A percentile compares a stretch with the other conserved stretches of the same genome.
Conservation (phyloP, 2,888 invertebrate genomes). For the Xanthia togata region DNA sequence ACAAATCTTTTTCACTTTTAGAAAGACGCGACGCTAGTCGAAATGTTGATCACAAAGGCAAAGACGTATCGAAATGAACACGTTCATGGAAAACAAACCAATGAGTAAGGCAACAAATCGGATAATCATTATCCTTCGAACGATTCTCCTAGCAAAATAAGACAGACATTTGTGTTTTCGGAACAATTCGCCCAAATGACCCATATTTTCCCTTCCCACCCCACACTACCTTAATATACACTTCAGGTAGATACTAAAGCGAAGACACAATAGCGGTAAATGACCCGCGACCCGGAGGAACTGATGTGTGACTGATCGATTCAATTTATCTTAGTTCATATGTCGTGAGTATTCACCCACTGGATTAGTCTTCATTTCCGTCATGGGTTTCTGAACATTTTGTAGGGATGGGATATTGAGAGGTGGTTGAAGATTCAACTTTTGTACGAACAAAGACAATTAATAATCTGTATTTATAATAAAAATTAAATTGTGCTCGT, state of each 20-base stretch:
- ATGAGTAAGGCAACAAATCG: constrained; percentile 1
- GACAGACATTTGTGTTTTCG: constrained; percentile 9
- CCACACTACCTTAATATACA: constrained; percentile 1
- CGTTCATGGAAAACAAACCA: not conserved
- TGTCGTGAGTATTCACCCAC: constrained; percentile 40
- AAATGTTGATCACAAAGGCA: not conserved
- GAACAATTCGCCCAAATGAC: constrained; percentile 10
- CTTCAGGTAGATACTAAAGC: constrained; percentile 38
- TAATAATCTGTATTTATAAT: too few relatives aligned
- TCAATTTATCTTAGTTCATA: constrained; percentile 59
- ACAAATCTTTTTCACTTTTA: too few relatives aligned
- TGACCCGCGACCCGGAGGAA: constrained; percentile 45
- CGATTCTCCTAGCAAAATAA: not conserved
- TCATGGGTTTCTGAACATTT: constrained; percentile 21
- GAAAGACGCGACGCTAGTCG: not conserved
- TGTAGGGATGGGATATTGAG: not conserved
- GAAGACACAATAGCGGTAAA: constrained; percentile 55
- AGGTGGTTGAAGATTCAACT: not conserved
- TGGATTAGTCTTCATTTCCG: constrained; percentile 42
- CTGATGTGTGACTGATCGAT: constrained; percentile 60
- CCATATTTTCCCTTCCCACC: constrained; percentile 11
- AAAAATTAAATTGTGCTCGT: too few relatives aligned
- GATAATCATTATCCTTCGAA: constrained; percentile 7
- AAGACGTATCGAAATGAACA: not conserved
- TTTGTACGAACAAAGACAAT: not conserved